Conservation (phyloP, 2,888 invertebrate species). For the Erebia epiphron region DNA sequence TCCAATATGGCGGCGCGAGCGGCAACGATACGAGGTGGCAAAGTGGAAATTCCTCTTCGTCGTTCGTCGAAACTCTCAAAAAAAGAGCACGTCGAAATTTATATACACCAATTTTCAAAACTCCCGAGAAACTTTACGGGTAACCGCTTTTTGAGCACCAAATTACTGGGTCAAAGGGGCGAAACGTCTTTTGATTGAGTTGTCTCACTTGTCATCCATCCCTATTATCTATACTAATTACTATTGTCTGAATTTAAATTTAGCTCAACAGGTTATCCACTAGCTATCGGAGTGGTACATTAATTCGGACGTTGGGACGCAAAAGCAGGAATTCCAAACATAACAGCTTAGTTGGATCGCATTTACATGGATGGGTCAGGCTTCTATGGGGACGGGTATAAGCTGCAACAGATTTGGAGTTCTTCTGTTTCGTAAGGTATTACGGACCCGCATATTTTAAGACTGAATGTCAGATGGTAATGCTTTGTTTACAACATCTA, state of each 20-base stretch:
- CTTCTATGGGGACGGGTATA: slow-evolving; percentile 3
- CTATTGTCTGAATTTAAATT: neutral
- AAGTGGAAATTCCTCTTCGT: too few species aligned
- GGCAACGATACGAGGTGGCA: too few species aligned
- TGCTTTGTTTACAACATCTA: slow-evolving; percentile 5
- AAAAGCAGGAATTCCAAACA: slow-evolving; percentile 2
- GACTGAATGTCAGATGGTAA: neutral
- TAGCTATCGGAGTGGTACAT: neutral
- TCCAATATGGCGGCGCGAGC: too few species aligned
- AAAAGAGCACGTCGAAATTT: too few species aligned
- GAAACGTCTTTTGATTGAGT: too few species aligned
- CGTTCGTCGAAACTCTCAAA: too few species aligned
- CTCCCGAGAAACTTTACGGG: too few species aligned
- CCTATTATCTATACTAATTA: neutral
- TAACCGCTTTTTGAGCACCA: too few species aligned
- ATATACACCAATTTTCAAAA: too few species aligned
- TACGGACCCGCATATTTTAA: neutral
- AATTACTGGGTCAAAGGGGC: too few species aligned
- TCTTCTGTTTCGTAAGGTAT: slow-evolving; percentile 3
- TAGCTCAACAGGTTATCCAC: neutral
- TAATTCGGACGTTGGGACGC: slow-evolving; percentile 7
- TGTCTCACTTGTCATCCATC: neutral
- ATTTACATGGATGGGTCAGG: slow-evolving; percentile 19
- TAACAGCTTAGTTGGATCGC: neutral
- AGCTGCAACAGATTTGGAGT: slow-evolving; percentile 13